These are phyloP conservation scores for Porites lobata DNA, from an alignment of 92 coral and sea anemone species.

Conservation along the genomic window DNA sequence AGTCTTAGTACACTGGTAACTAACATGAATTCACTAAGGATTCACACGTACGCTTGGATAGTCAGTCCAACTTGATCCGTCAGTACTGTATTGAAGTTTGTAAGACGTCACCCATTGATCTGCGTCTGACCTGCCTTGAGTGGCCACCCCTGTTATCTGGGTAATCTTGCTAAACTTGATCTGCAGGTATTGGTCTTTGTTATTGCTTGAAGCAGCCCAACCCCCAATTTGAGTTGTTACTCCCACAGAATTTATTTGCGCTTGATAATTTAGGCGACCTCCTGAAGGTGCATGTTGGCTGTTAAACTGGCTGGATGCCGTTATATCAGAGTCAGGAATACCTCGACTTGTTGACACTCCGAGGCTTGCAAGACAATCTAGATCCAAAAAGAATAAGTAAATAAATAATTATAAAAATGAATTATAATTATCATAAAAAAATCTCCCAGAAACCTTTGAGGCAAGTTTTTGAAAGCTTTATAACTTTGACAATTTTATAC, in stretches of 20 bases:
- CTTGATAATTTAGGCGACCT: constrained; percentile 66
- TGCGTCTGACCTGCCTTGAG: constrained; percentile 79
- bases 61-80: constrained; percentile 68
- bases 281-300: constrained; percentile 34
- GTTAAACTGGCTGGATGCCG: constrained; percentile 63
- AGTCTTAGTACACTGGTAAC: no score
- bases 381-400: not conserved
- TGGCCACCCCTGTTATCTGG: constrained; percentile 77
- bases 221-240: constrained; percentile 55
- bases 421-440: no score
- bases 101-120: constrained; percentile 75
- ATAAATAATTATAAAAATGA: no score
- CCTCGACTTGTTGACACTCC: constrained; percentile 51
- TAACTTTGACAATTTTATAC: no score
- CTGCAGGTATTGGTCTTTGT: constrained; percentile 73
- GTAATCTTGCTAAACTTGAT: constrained; percentile 40
- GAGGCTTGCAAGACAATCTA: constrained; percentile 71
- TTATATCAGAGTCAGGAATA: constrained; percentile 64
- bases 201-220: constrained; percentile 66
- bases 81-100: constrained; percentile 71
- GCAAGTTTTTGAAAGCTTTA: no score
- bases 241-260: constrained; percentile 18
- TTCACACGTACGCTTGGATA: constrained; percentile 61
- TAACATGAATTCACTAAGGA: no score
- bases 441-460: no score